A percentile compares a stretch with the other conserved stretches of the same genome.
phyloP scores from a whole-genome alignment of 2,888 invertebrate species.

The Dromius quadrimaculatus region DNA sequence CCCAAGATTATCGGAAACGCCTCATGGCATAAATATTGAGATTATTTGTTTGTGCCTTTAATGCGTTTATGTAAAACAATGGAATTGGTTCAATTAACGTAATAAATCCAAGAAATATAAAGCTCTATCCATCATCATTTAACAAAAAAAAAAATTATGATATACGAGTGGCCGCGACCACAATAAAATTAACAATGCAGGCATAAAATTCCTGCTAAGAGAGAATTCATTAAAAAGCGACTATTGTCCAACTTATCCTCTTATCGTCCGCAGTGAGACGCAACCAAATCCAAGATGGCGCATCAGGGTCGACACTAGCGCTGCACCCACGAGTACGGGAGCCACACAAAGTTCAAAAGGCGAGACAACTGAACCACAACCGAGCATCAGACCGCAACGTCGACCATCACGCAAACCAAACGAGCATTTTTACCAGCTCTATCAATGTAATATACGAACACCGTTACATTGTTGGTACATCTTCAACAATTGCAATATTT shows the following conservation, averaged over 20 bases:
- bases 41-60: no score
- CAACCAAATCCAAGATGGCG: conserved; percentile 32
- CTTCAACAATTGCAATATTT: conserved; percentile 36
- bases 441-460: conserved; percentile 16
- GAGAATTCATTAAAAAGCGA: no score
- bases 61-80: no score
- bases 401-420: conserved; percentile 33
- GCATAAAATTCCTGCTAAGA: no score
- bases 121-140: no score
- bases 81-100: no score
- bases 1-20: no score
- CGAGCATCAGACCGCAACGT: conserved; percentile 40
- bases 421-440: neutral
- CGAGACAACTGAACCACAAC: conserved; percentile 48
- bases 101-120: no score
- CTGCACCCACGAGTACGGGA: conserved; percentile 39
- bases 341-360: conserved; percentile 50
- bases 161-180: neutral
- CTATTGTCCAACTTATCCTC: neutral
- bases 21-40: no score
- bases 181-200: neutral
- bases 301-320: conserved; percentile 26
- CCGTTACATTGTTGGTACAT: conserved; percentile 31
- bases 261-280: conserved; percentile 3
- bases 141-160: no score